Evolutionary conservation across 1,140 invertebrate genomes (phyloP), one percentile per base, ranked within the genome.

Genomic region (Drosophila oshimai): DNA sequence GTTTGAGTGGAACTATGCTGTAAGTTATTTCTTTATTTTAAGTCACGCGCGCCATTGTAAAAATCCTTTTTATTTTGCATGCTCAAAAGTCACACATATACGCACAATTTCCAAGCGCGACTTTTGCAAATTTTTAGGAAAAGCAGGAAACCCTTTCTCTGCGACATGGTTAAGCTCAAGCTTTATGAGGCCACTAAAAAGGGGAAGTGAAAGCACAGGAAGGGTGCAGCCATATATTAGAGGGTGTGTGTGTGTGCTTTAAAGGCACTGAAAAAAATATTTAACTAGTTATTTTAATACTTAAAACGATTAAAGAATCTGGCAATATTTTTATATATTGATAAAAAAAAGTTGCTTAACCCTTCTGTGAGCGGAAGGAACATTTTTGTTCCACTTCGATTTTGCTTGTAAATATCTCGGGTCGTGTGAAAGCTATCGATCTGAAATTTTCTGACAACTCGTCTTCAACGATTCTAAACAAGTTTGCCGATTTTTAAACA

Each of bases 1-100:
- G 80, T 84, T 86, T 86, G 72, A 76, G 71, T 76, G 33, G 65
- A 87, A 75, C 75, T 87, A 86, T 86, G 74, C 61, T 60, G 47
- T 45, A 80, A 83, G 76, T 87, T 86, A 86, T 86, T 86, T 86
- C 81, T 86, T 80, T 86, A 87, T 86, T 86, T 87, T 80, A 86
- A 86, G 80, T 86, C 71, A 73, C 72, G 39, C 60, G 13, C 54
- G 61, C 15, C 72, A 76, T 69, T 76, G 57, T 73, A 44, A 67
- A 54, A 53, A 44, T 58, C 39, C 69, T 67, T 74, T 61, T 42
- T 57, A 22, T 60, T 60, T 60, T 20, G 29, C 46, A 22, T 57
- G 41, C 47, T 24, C 44, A 39, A 13, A 44, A 44, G 6, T 44
- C 45, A 24, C 71, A 57, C 15, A 51, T 9, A 34, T 44, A 81